Conservation (phyloP, 2,113 vertebrate species). For the Corythoichthys haematopterus region DNA sequence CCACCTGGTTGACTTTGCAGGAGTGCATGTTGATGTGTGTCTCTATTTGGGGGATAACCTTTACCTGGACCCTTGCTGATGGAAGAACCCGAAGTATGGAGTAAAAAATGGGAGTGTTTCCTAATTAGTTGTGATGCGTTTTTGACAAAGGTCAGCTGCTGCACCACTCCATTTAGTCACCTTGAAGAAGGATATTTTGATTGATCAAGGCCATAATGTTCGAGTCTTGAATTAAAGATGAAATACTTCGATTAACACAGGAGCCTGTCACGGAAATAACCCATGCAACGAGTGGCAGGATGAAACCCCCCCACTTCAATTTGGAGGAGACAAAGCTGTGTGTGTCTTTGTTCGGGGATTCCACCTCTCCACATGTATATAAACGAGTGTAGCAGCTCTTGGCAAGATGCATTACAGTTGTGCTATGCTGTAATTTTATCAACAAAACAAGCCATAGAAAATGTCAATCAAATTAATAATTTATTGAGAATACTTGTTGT, state of each 20-base stretch:
- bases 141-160: constrained; percentile 9
- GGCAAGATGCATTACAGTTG: background rate
- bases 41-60: constrained; percentile 14
- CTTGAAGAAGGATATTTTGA: constrained; percentile 28
- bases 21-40: constrained; percentile 19
- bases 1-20: constrained; percentile 66
- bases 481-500: too few species aligned
- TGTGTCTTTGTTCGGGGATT: constrained; percentile 1
- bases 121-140: constrained; percentile 16
- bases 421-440: background rate
- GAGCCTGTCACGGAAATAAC: constrained; percentile 48
- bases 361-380: constrained; percentile 7
- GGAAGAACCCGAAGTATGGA: constrained; percentile 13
- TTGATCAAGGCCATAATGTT: constrained; percentile 38
- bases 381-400: background rate
- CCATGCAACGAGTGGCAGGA: constrained; percentile 11
- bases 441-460: too few species aligned
- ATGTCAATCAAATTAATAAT: too few species aligned
- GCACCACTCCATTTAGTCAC: constrained; percentile 29
- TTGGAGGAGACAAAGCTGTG: constrained; percentile 10
- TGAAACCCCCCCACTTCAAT: constrained; percentile 48
- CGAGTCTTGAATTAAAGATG: constrained; percentile 45
- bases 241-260: constrained; percentile 40
- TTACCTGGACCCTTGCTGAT: constrained; percentile 38
- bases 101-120: constrained; percentile 29